Percentiles rank a stretch among this genome's conserved stretches.
Conservation (phyloP, 2,888 invertebrate genomes). For the Choristoneura rosaceana region DNA sequence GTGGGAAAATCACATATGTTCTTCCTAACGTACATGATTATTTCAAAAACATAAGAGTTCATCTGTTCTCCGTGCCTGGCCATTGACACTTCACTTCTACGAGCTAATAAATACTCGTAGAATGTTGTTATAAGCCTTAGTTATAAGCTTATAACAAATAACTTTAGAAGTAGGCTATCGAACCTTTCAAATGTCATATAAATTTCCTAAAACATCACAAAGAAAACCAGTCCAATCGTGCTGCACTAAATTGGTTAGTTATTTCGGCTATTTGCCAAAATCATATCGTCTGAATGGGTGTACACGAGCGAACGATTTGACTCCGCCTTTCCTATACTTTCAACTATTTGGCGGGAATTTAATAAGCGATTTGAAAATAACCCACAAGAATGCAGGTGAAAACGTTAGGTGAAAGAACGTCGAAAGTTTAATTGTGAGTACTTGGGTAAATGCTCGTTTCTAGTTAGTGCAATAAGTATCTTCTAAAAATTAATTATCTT, state of each 20-base stretch:
- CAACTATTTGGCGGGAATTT: constrained; percentile 43
- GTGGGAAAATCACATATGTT: too few species aligned
- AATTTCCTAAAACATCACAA: constrained; percentile 24
- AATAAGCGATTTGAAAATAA: constrained; percentile 30
- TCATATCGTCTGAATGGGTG: constrained; percentile 31
- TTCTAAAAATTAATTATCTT: too few species aligned
- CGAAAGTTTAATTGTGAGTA: constrained; percentile 23
- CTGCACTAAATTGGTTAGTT: constrained; percentile 14
- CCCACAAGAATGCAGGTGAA: constrained; percentile 30
- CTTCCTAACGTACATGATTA: too few species aligned
- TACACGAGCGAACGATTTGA: constrained; percentile 36
- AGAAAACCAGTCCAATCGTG: constrained; percentile 34
- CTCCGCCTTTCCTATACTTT: constrained; percentile 32
- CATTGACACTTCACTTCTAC: too few species aligned
- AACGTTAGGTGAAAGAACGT: constrained; percentile 32
- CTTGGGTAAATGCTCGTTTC: too few species aligned
- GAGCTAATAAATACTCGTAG: too few species aligned
- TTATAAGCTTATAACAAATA: background rate
- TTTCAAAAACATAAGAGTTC: too few species aligned
- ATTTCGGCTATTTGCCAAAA: constrained; percentile 38
- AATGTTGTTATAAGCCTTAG: too few species aligned
- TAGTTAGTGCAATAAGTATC: too few species aligned
- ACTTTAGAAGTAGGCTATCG: background rate
- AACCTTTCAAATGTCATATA: background rate
- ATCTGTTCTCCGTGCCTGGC: too few species aligned